Percentiles rank a stretch among this genome's conserved stretches.
Evolutionary conservation across 2,888 invertebrate genomes (phyloP).

Genomic region (Galerucella nymphaeae): DNA sequence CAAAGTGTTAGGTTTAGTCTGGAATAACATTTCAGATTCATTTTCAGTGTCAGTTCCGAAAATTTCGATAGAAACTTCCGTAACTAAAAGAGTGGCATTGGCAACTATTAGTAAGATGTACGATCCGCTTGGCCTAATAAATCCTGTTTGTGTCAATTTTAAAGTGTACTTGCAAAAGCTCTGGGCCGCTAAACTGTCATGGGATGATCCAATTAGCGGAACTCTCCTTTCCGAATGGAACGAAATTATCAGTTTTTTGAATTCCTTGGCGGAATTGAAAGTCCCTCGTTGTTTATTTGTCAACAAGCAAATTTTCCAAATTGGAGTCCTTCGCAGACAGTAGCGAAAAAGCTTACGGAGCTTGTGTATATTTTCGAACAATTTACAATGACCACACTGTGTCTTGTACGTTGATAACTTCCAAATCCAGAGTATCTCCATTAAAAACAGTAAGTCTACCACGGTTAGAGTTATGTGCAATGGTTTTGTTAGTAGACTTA

Average conservation of each 20-base stretch:
- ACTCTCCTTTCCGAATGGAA: neutral
- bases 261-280: neutral
- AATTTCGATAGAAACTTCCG: too few species aligned
- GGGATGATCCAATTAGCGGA: constrained; percentile 22
- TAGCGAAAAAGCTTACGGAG: constrained; percentile 16
- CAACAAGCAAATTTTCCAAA: neutral
- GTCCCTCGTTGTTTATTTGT: neutral
- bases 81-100: too few species aligned
- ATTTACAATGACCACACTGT: too few species aligned
- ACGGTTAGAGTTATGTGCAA: too few species aligned
- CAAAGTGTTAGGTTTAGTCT: too few species aligned
- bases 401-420: too few species aligned
- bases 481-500: constrained; percentile 23
- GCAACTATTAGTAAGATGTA: too few species aligned
- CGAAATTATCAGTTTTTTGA: neutral
- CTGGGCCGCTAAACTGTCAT: constrained; percentile 20
- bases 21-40: too few species aligned
- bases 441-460: constrained; percentile 25
- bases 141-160: constrained; percentile 9
- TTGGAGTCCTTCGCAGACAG: constrained; percentile 20
- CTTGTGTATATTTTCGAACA: constrained; percentile 21
- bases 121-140: neutral
- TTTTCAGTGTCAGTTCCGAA: too few species aligned
- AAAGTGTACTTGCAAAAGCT: constrained; percentile 25
- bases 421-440: constrained; percentile 14